Conservation (phyloP, 2,888 invertebrate species). For the Chrysina gloriosa region DNA sequence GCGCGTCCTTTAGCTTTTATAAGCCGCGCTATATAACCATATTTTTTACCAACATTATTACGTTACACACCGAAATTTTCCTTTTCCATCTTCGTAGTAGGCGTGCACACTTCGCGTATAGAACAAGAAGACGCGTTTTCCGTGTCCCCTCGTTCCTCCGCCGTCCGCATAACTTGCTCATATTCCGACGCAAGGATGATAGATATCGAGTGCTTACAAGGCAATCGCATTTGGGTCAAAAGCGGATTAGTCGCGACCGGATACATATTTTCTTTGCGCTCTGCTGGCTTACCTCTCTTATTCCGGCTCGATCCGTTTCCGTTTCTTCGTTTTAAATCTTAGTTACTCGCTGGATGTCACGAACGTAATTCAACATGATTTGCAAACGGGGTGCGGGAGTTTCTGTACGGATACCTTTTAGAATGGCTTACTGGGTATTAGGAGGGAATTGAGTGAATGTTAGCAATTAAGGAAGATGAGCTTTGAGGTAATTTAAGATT, state of each 20-base stretch:
- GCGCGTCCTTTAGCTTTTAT: no score
- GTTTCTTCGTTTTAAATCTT: slow-evolving; percentile 4
- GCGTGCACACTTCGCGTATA: background rate
- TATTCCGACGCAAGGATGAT: slow-evolving; percentile 49
- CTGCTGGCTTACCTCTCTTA: background rate
- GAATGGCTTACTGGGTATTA: no score
- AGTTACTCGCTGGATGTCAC: background rate
- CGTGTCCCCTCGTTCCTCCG: background rate
- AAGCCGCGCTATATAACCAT: no score
- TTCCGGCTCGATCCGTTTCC: background rate
- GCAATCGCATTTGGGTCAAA: slow-evolving; percentile 62
- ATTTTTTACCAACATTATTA: no score
- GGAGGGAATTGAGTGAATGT: no score
- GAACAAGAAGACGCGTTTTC: background rate
- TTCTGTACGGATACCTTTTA: no score
- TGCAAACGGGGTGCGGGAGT: background rate
- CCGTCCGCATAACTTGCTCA: slow-evolving; percentile 46
- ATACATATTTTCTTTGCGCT: slow-evolving; percentile 37
- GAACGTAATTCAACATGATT: slow-evolving; percentile 24
- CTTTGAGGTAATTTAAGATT: no score
- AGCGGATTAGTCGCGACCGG: slow-evolving; percentile 57
- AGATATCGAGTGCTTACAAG: slow-evolving; percentile 59
- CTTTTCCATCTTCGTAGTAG: no score
- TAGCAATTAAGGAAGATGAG: no score
- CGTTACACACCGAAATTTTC: no score